phyloP scores from a whole-genome alignment of 2,797 vertebrate species.

The Strix occidentalis region DNA sequence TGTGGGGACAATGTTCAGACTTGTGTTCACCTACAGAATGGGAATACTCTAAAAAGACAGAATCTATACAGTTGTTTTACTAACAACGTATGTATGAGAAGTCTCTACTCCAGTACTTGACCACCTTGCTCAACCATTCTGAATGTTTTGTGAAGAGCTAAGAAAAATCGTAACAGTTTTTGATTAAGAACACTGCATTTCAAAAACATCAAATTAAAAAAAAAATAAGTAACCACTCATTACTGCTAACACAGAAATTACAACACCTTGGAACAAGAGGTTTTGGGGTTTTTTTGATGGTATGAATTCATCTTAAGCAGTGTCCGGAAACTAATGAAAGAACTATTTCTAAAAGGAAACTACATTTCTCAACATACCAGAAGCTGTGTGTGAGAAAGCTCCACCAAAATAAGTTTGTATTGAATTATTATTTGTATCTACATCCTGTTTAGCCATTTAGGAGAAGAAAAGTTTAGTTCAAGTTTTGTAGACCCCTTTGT shows the following conservation, averaged over 20 bases:
- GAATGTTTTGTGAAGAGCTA: not conserved
- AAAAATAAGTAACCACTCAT: too few relatives aligned
- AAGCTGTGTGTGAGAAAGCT: conserved; percentile 72
- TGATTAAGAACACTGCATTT: not conserved
- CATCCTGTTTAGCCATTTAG: conserved; percentile 76
- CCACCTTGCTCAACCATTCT: not conserved
- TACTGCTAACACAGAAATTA: not conserved
- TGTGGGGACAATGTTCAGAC: not conserved
- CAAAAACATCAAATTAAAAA: not conserved
- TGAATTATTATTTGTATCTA: conserved; percentile 78
- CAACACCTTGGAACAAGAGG: not conserved
- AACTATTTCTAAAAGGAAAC: conserved; percentile 46
- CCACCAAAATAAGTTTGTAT: conserved; percentile 46
- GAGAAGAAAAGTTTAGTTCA: conserved; percentile 49
- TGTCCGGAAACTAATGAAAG: conserved; percentile 30
- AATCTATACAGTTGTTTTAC: not conserved
- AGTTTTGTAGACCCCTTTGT: conserved; percentile 52
- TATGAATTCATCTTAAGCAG: not conserved
- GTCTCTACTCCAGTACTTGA: not conserved
- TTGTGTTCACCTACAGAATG: not conserved
- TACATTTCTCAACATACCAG: conserved; percentile 28
- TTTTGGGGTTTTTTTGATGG: not conserved
- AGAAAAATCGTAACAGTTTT: not conserved
- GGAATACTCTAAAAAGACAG: not conserved
- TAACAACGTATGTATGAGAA: rapidly evolving